Evolutionary conservation across 2,113 vertebrate species (phyloP).

Genomic region (Steatornis caripensis): DNA sequence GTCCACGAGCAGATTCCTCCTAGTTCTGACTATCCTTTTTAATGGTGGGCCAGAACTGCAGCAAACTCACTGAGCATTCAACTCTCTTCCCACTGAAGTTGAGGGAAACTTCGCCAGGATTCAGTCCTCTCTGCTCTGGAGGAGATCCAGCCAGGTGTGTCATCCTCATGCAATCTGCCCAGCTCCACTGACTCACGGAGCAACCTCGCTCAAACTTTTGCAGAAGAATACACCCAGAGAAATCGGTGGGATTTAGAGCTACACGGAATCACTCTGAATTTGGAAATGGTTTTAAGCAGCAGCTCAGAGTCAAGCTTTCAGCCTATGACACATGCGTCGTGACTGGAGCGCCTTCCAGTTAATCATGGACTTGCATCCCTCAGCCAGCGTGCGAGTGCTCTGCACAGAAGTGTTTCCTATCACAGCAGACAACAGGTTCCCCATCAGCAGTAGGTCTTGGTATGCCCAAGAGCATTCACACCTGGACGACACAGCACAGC

Average conservation of each 20-base stretch:
- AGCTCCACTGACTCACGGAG: not conserved
- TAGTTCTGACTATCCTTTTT: not conserved
- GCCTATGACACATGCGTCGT: rapidly evolving
- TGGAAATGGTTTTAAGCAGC: not conserved
- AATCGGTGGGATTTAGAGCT: not conserved
- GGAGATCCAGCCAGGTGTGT: not conserved
- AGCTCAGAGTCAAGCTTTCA: not conserved
- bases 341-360: not conserved
- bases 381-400: not conserved
- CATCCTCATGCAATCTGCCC: not conserved
- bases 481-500: not conserved
- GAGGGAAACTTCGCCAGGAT: not conserved
- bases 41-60: not conserved
- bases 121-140: not conserved
- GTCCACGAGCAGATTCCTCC: not conserved
- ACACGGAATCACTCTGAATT: not conserved
- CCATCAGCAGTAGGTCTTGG: rapidly evolving
- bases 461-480: not conserved
- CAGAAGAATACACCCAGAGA: not conserved
- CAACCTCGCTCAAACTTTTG: not conserved
- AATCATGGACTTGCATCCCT: not conserved
- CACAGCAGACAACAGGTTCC: not conserved
- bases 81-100: not conserved
- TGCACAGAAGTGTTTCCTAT: not conserved
- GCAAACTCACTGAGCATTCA: not conserved